Conservation (phyloP, 2,797 vertebrate genomes). For the Hemitrygon akajei region DNA sequence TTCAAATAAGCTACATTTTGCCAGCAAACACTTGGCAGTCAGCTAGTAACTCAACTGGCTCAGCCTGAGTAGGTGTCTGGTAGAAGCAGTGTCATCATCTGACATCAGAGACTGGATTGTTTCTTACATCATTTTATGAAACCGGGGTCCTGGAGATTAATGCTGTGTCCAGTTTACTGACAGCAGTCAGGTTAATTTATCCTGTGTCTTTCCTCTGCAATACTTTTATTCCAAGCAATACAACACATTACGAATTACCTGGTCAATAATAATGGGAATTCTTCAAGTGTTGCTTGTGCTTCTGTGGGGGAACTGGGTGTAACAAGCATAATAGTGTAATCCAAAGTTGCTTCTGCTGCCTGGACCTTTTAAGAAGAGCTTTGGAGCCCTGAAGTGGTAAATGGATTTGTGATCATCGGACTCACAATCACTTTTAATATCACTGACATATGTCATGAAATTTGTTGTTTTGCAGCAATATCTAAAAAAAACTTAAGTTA, state of each 20-base stretch:
- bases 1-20: not conserved
- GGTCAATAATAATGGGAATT: not conserved
- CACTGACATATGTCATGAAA: no score
- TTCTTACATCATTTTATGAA: not conserved
- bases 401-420: not conserved
- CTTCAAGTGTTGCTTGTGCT: not conserved
- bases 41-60: not conserved
- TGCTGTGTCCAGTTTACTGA: not conserved
- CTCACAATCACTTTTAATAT: no score
- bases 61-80: not conserved
- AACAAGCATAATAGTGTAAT: not conserved
- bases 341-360: not conserved
- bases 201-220: not conserved
- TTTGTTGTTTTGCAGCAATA: no score
- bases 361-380: not conserved
- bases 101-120: not conserved
- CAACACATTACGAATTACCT: not conserved
- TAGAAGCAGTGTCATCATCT: not conserved
- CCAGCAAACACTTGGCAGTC: not conserved
- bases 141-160: not conserved
- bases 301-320: not conserved
- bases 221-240: not conserved
- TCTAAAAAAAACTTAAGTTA: no score
- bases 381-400: not conserved
- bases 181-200: not conserved